These are phyloP conservation scores for Pegoplata infirma DNA, from an alignment of 2,888 invertebrate genomes.

Conservation along the genomic window DNA sequence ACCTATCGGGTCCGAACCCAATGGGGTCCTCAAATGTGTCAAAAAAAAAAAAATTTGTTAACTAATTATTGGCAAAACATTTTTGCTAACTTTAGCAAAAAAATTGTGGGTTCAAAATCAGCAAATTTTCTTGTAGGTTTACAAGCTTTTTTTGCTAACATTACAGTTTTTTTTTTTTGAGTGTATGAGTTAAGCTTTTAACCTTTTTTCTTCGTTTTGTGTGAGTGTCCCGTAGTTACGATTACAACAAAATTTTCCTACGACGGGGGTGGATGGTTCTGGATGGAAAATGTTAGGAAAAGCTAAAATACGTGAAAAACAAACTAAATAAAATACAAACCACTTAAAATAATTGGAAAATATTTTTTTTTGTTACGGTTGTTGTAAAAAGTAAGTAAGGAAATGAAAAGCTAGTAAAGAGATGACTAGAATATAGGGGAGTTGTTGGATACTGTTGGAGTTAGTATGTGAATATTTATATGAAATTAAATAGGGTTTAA, in stretches of 20 bases:
- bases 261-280: not conserved
- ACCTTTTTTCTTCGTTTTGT: conserved; percentile 20
- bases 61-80: too few species aligned
- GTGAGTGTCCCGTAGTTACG: not conserved
- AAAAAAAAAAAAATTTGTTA: too few species aligned
- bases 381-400: not conserved
- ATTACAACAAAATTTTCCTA: conserved; percentile 11
- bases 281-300: not conserved
- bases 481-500: too few species aligned
- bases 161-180: too few species aligned
- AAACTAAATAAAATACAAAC: conserved; percentile 53
- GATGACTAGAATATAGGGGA: not conserved
- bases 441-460: too few species aligned
- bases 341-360: conserved; percentile 62
- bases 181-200: conserved; percentile 46
- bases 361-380: conserved; percentile 22
- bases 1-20: too few species aligned
- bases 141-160: too few species aligned
- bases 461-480: too few species aligned
- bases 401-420: not conserved
- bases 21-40: too few species aligned
- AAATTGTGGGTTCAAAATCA: too few species aligned
- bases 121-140: too few species aligned
- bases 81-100: too few species aligned
- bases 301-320: conserved; percentile 27